These are phyloP conservation scores for Drosophila mimica DNA, from an alignment of 2,888 invertebrate genomes.

Conservation along the genomic window DNA sequence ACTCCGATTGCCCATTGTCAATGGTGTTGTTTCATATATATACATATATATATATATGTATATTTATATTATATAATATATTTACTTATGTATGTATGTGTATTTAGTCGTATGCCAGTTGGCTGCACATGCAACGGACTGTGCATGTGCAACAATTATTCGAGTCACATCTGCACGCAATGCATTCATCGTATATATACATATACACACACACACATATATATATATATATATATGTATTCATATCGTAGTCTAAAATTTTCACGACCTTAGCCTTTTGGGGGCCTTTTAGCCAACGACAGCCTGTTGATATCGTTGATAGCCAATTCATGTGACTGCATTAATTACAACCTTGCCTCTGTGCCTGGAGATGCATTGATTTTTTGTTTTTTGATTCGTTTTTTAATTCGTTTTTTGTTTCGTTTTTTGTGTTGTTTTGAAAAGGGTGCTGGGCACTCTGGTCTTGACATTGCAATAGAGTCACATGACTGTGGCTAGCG, in stretches of 20 bases:
- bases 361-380: constrained; percentile 7
- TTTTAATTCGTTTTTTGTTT: background rate
- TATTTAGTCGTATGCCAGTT: background rate
- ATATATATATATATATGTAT: constrained; percentile 5
- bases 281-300: constrained; percentile 8
- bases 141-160: constrained; percentile 35
- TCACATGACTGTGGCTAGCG: constrained; percentile 16
- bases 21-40: constrained; percentile 5
- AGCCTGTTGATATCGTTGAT: constrained; percentile 26
- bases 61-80: constrained; percentile 11
- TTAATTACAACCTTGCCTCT: constrained; percentile 1
- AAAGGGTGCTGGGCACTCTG: background rate
- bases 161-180: constrained; percentile 35
- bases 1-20: constrained; percentile 27
- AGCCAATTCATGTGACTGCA: constrained; percentile 13
- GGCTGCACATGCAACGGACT: constrained; percentile 31
- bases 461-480: constrained; percentile 28
- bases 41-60: background rate
- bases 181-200: constrained; percentile 25
- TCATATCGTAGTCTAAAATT: constrained; percentile 20
- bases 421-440: background rate
- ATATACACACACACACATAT: background rate
- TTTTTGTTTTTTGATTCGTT: background rate
- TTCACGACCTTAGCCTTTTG: constrained; percentile 38
- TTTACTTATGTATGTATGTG: background rate